Evolutionary conservation across 92 coral and sea anemone genomes (phyloP), one percentile per base, ranked within the genome.

Genomic region (Epizoanthus fatuus): DNA sequence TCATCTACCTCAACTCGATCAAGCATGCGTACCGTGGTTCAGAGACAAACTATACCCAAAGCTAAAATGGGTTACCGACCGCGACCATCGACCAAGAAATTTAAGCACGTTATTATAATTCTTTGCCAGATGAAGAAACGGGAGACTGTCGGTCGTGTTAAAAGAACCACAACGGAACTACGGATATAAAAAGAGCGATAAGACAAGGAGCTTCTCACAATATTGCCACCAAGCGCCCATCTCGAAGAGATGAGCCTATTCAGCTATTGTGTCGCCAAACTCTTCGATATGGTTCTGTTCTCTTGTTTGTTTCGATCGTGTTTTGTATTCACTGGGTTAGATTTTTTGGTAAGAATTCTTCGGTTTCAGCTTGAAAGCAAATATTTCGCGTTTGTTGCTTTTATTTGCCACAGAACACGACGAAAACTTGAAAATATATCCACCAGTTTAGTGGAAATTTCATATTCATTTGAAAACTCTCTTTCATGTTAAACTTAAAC

Each of bases 401-500:
- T 42, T 9, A 20, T 60, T 60, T 40, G 58, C 45, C 32, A 44
- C 55, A 22, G 39, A 77, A 60, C 42, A 17, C 56, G 56, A 60
- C 82, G 25, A 77, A 53, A 75, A 20, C 42, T 29, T 77, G 57
- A 59, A 42, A 58, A 77, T 10, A 49, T 49, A 77, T 7, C 70
- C 70, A 39, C 67, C 51, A 44, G 63, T 57, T 58, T 58, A 40
- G 66, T 60, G 80, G 52, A 57, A 56, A 9, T 58, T 75, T 76
- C 81, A 59, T 58, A 77, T 62, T 77, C 69, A 62, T 16, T 42
- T 60, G 81, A 76, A 68, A 77, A 60, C 58, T 77, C 67, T 59
- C 63, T 76, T 77, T 77, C 69, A 71, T 77, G 82, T 19, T 60
- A 60, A 77, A 56, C 82, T 77, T 60, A 80, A 71, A 40, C 93